These are phyloP conservation scores for Cyprinodon variegatus DNA, from an alignment of 2,113 vertebrate genomes.

Conservation along the genomic window DNA sequence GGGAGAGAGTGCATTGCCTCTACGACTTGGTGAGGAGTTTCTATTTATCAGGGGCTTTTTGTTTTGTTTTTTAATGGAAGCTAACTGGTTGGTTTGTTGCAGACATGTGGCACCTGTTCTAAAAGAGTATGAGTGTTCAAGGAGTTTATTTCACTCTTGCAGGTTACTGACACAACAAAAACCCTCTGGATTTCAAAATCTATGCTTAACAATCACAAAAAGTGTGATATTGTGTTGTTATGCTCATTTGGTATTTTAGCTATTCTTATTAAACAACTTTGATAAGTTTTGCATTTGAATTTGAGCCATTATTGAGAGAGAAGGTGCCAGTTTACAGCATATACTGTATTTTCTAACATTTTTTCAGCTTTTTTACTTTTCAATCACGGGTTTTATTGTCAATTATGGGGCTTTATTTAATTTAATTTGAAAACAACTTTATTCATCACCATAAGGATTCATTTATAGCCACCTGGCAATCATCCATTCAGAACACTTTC, in stretches of 20 bases:
- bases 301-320: too few relatives aligned
- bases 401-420: neutral
- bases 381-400: neutral
- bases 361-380: neutral
- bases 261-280: slow-evolving; percentile 3
- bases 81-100: slow-evolving; percentile 7
- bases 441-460: neutral
- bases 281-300: neutral
- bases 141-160: slow-evolving; percentile 16
- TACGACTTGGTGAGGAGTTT: slow-evolving; percentile 16
- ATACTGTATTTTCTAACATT: neutral
- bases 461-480: too few relatives aligned
- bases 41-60: neutral
- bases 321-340: neutral
- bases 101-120: slow-evolving; percentile 48
- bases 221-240: neutral
- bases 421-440: neutral
- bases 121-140: neutral
- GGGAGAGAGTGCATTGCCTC: neutral
- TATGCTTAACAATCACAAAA: neutral
- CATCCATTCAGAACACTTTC: too few relatives aligned
- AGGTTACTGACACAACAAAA: slow-evolving; percentile 33
- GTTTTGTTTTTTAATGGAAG: slow-evolving; percentile 5
- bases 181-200: neutral
- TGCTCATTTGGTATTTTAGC: neutral